A percentile compares a stretch with the other conserved stretches of the same genome.
Conservation (phyloP, 2,888 invertebrate species). For the Spodoptera picta region DNA sequence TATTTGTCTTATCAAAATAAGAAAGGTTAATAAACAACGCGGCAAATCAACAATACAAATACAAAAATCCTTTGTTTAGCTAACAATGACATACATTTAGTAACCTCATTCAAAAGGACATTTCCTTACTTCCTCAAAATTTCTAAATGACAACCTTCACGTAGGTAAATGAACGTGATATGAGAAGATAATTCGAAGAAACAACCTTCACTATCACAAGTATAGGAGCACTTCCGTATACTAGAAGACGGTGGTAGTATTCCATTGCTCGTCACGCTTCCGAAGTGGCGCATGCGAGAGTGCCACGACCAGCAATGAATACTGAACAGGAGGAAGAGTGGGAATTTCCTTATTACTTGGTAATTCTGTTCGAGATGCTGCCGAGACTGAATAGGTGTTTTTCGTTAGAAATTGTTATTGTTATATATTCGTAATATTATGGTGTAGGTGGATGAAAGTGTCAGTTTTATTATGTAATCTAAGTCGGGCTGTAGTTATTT, state of each 20-base stretch:
- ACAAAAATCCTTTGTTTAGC: neutral
- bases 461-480: no score
- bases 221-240: slow-evolving; percentile 29
- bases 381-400: slow-evolving; percentile 13
- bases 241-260: slow-evolving; percentile 4
- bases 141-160: slow-evolving; percentile 44
- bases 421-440: no score
- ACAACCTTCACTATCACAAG: slow-evolving; percentile 33
- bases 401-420: no score
- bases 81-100: slow-evolving; percentile 13
- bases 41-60: neutral
- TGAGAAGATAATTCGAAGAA: slow-evolving; percentile 49
- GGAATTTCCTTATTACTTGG: slow-evolving; percentile 44
- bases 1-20: no score
- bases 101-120: slow-evolving; percentile 18
- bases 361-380: slow-evolving; percentile 33
- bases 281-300: slow-evolving; percentile 26
- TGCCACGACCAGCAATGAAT: slow-evolving; percentile 54
- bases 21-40: no score
- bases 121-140: slow-evolving; percentile 43
- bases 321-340: slow-evolving; percentile 49
- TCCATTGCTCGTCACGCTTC: slow-evolving; percentile 38
- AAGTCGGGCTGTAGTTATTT: no score
- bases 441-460: no score
- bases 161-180: slow-evolving; percentile 43